Base-by-base conservation (phyloP, 1,140 invertebrate genomes). In the Magallana gigas region DNA sequence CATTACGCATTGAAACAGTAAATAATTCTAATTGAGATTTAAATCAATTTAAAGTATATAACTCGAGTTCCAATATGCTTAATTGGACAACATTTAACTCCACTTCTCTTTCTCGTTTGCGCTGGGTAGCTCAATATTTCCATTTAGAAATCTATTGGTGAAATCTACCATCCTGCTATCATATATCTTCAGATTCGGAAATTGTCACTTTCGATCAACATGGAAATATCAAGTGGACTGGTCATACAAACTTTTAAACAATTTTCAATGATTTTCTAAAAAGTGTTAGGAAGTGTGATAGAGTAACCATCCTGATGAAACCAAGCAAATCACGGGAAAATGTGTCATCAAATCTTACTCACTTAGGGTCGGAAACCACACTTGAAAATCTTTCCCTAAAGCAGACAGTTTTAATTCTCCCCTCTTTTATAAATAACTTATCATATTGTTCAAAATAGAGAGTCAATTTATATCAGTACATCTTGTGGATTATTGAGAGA, bases 251-350 rank as follows among this genome's bases (percentile, higher is more conserved):
- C 12, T 76, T 76, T 76, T 29, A 14, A 76, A 29, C 68, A 76
- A 76, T 76, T 76, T 76, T 29, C 68, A 76, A 29, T 76, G 68
- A 76, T 76, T 76, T 76, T 76, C 68, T 76, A 76, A 76, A 76
- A 76, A 76, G 68, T 76, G 18, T 76, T 76, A 76, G 68, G 68
- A 76, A 76, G 68, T 76, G 36, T 76, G 68, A 76, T 76, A 23
- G 18, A 11, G 68, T 29, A 76, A 76, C 68, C 23, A 76, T 18
- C 68, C 68, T 12, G 23, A 76, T 18, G 68, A 76, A 29, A 76
- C 36, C 23, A 36, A 76, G 14, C 36, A 36, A 23, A 76, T 29
- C 68, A 76, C 23, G 68, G 23, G 68, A 36, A 36, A 76, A 76
- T 76, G 68, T 76, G 68, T 76, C 68, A 76, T 76, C 8, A 2